Evolutionary conservation across 2,888 invertebrate species (phyloP).

Genomic region (Hyles lineata): DNA sequence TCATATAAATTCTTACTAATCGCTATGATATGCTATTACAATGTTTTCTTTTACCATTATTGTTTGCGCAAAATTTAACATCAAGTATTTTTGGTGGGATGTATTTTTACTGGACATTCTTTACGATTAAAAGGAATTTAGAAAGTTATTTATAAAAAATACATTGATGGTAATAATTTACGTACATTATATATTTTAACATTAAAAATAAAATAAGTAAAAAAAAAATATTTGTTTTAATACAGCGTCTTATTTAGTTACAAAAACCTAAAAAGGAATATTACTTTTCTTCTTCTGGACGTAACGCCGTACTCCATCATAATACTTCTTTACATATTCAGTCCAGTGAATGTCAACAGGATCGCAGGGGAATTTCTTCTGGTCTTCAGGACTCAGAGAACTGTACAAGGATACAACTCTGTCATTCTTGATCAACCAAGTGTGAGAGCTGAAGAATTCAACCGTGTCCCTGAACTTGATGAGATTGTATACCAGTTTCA

Average conservation of each 20-base stretch:
- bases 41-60: too few relatives aligned
- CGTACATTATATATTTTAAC: too few relatives aligned
- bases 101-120: too few relatives aligned
- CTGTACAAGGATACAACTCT: conserved; percentile 35
- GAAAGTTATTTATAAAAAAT: too few relatives aligned
- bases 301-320: conserved; percentile 34
- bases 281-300: conserved; percentile 34
- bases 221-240: not conserved
- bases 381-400: conserved; percentile 38
- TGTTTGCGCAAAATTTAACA: too few relatives aligned
- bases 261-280: not conserved
- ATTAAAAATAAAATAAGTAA: not conserved
- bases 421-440: conserved; percentile 42
- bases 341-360: conserved; percentile 40
- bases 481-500: conserved; percentile 35
- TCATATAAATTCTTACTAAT: too few relatives aligned
- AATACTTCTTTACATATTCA: conserved; percentile 40
- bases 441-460: conserved; percentile 37
- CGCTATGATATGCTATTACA: too few relatives aligned
- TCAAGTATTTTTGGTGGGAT: too few relatives aligned
- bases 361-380: conserved; percentile 42
- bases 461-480: conserved; percentile 13
- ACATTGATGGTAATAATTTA: too few relatives aligned
- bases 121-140: too few relatives aligned
- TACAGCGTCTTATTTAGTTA: not conserved